Evolutionary conservation across 2,113 vertebrate genomes (phyloP).

Genomic region (zebrafish (Danio rerio)): DNA sequence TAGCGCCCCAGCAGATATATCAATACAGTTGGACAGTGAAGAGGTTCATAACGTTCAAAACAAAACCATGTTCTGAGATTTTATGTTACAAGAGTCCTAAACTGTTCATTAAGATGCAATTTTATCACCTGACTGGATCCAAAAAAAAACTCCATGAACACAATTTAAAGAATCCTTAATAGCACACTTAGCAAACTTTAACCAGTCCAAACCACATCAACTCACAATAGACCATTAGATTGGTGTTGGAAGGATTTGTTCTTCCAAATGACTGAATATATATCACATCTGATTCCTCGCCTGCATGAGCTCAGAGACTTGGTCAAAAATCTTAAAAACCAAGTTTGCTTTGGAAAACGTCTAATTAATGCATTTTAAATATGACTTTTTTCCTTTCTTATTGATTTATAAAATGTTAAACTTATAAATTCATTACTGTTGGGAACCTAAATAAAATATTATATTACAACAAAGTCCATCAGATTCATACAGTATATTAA

Average conservation of each 20-base stretch:
- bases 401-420: too few species aligned
- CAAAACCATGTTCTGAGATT: constrained; percentile 36
- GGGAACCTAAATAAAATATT: too few species aligned
- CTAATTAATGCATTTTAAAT: too few species aligned
- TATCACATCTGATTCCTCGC: background rate
- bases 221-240: constrained; percentile 1
- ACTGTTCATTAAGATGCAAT: background rate
- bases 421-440: too few species aligned
- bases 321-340: too few species aligned
- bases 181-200: background rate
- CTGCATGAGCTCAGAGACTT: background rate
- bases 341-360: too few species aligned
- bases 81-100: background rate
- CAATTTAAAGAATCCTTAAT: constrained; percentile 17
- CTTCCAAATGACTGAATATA: constrained; percentile 24
- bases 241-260: constrained; percentile 24
- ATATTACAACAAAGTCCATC: too few species aligned
- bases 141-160: constrained; percentile 26
- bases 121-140: constrained; percentile 39
- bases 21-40: background rate
- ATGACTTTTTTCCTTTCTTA: too few species aligned
- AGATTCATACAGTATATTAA: too few species aligned
- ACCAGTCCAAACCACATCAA: constrained; percentile 13
- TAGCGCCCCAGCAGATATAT: background rate
- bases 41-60: constrained; percentile 26